Base-by-base conservation (phyloP, 2,888 invertebrate species). In the Neuroscelio doddi region DNA sequence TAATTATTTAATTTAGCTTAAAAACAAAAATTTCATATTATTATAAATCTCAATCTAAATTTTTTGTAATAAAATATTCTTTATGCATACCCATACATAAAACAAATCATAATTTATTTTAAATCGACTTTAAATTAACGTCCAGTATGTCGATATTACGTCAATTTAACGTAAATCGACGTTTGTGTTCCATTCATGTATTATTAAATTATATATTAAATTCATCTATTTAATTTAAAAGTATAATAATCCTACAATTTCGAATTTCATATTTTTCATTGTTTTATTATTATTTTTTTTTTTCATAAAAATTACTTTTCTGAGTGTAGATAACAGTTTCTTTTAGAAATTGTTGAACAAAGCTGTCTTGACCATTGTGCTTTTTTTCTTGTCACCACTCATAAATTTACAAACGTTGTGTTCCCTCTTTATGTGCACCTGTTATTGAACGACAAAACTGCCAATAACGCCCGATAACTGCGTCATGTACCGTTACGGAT, bases 391-490 rank as follows among this genome's bases (percentile, higher is more conserved):
- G 32, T 34, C 49, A 39, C 34, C 47, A 12, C 14, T 41, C 52
- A 72, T 77, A 75, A 77, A 77, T 77, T 77, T 70, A 69, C 70
- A 69, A 59, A 50, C 69, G 47, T 16, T 62, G 63, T 65, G 57
- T 69, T 71, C 68, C 66, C 72, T 70, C 68, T 72, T 73, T 73
- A 71, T 68, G 73, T 70, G 75, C 77, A 75, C 73, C 79, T 79
- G 78, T 76, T 79, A 79, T 80, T 72, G 77, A 78, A 71, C 76
- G 75, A 73, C 68, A 72, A 77, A 77, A 79, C 74, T 80, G 79
- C 77, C 80, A 80, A 80, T 80, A 80, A 79, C 74, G 71, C 55
- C 64, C 71, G 71, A 76, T 77, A 80, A 80, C 79, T 75, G 76
- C 75, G 66, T 76, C 80, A 76, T 76, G 76, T 77, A 70, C 69